Conservation (phyloP, 2,888 invertebrate genomes). For the Drosophila setosimentum region DNA sequence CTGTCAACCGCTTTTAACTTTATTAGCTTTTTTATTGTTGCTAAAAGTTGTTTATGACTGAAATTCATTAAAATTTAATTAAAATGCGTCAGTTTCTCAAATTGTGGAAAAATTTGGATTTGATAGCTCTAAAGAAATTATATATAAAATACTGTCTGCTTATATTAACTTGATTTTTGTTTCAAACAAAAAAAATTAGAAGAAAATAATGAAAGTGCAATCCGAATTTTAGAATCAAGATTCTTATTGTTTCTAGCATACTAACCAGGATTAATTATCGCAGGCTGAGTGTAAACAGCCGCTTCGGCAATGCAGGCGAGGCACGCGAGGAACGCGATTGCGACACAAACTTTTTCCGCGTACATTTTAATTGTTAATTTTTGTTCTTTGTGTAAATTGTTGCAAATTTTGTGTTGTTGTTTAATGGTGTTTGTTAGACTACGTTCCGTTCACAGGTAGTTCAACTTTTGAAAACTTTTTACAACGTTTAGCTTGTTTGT, state of each 20-base stretch:
- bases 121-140: neutral
- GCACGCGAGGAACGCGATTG: conserved; percentile 66
- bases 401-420: conserved; percentile 8
- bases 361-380: conserved; percentile 65
- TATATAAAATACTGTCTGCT: neutral
- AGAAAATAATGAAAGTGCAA: neutral
- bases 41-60: conserved; percentile 54
- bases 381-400: conserved; percentile 8
- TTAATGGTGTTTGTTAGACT: conserved; percentile 7
- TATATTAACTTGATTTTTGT: neutral
- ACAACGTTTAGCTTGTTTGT: conserved; percentile 1
- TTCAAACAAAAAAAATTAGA: neutral
- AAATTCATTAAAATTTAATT: conserved; percentile 48
- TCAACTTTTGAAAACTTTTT: conserved; percentile 12
- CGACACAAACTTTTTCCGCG: conserved; percentile 74
- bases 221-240: neutral
- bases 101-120: conserved; percentile 2
- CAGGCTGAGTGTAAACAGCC: conserved; percentile 82
- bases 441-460: conserved; percentile 25
- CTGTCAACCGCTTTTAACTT: conserved; percentile 47
- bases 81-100: conserved; percentile 22
- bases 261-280: conserved; percentile 82
- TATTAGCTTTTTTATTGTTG: conserved; percentile 46
- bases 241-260: conserved; percentile 49
- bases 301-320: conserved; percentile 70